Percentiles rank a stretch among this genome's conserved stretches.
phyloP scores from a whole-genome alignment of 1,140 invertebrate species.

The Drosophila parabipectinata region DNA sequence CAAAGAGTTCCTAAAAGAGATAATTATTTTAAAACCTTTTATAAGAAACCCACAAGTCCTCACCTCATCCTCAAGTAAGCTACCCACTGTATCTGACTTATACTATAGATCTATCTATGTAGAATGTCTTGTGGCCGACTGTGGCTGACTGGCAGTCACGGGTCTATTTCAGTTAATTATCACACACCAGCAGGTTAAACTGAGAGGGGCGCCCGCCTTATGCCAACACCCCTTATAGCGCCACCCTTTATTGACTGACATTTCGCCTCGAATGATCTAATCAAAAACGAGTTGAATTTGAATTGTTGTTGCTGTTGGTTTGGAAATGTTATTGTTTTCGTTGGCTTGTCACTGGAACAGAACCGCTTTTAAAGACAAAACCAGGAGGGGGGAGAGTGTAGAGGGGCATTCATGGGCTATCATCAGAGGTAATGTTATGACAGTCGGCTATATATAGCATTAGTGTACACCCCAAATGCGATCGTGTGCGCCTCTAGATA shows the following conservation, averaged over 20 bases:
- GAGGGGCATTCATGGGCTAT: not conserved
- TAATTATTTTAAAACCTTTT: too few relatives aligned
- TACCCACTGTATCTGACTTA: slow-evolving; percentile 22
- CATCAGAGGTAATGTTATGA: slow-evolving; percentile 28
- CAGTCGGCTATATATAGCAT: slow-evolving; percentile 43
- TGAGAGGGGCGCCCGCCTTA: slow-evolving; percentile 26
- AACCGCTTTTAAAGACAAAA: slow-evolving; percentile 29
- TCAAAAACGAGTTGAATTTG: slow-evolving; percentile 61
- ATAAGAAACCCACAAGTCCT: too few relatives aligned
- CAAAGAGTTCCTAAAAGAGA: too few relatives aligned
- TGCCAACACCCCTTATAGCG: not conserved
- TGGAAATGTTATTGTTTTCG: slow-evolving; percentile 40
- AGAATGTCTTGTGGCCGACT: slow-evolving; percentile 32
- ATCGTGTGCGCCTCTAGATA: slow-evolving; percentile 43
- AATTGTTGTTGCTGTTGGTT: slow-evolving; percentile 27
- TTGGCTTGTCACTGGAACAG: slow-evolving; percentile 53
- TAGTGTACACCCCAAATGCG: slow-evolving; percentile 39
- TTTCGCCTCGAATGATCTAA: slow-evolving; percentile 76
- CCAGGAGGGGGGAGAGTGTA: too few relatives aligned
- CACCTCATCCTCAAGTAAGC: too few relatives aligned
- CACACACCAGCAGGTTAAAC: slow-evolving; percentile 50
- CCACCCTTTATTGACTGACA: slow-evolving; percentile 63
- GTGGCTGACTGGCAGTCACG: slow-evolving; percentile 64
- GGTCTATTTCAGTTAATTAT: slow-evolving; percentile 81
- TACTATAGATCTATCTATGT: slow-evolving; percentile 40